phyloP scores from a whole-genome alignment of 2,113 vertebrate genomes.

The Mobula hypostoma region DNA sequence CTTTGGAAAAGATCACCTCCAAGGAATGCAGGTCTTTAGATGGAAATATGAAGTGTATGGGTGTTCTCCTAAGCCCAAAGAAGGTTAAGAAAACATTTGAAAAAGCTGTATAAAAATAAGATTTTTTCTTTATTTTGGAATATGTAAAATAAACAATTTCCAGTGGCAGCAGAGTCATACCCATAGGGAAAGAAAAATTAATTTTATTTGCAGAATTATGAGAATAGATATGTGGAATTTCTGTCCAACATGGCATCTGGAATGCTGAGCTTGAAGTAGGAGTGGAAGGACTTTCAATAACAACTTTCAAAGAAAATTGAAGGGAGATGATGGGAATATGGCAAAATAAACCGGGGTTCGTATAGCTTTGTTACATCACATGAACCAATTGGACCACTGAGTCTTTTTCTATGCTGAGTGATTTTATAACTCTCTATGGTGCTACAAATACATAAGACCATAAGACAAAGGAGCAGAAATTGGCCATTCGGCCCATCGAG shows the following conservation, averaged over 20 bases:
- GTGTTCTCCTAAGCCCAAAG: background rate
- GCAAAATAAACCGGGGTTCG: no score
- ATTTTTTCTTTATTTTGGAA: background rate
- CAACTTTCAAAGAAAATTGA: background rate
- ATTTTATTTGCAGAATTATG: no score
- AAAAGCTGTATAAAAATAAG: background rate
- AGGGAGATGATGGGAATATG: background rate
- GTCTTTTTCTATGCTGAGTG: no score
- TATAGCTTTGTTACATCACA: no score
- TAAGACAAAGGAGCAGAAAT: no score
- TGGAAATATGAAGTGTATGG: background rate
- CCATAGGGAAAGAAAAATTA: no score
- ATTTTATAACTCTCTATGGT: no score
- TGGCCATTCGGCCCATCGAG: no score
- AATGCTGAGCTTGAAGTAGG: background rate
- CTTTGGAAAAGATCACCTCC: background rate
- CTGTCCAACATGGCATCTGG: background rate
- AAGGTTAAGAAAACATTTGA: background rate
- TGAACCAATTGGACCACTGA: no score
- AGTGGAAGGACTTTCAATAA: no score
- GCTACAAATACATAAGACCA: no score
- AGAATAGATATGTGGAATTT: background rate
- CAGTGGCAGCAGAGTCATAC: background rate
- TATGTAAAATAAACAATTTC: background rate
- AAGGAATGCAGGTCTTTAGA: background rate